Evolutionary conservation across 2,797 vertebrate species (phyloP), one percentile per base, ranked within the genome.

Genomic region (Sebastes oblongus): DNA sequence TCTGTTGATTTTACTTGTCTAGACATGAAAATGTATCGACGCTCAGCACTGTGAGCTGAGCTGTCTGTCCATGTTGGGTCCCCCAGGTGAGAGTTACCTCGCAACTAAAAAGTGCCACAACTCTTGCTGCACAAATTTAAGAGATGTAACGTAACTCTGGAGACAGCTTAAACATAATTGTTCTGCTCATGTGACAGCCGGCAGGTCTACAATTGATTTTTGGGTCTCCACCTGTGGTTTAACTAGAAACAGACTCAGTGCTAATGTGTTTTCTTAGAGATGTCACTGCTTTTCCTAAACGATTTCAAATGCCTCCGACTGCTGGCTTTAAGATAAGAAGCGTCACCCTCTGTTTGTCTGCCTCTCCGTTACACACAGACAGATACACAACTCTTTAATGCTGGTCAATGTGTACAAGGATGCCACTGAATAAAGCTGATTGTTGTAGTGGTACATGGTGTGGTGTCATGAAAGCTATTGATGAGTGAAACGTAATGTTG

Each of bases 201-300:
- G 74, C 34, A 30, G 46, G 54, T 34, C 68, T 42, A 32, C 18
- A 68, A 87, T 90, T 8, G 66, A 86, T 91, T 83, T 77, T 27
- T 52, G 18, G 34, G 58, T 61, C 29, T 80, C 29, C 58, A 72
- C n/a, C 64, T 77, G 75, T 66, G 78, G 66, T 71, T 68, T 66
- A 5, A 67, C 39, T 70, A 66, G 7, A 64, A 56, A 65, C 20
- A 66, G 27, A 70, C 36, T 46, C 30, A 14, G 18, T 16, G 54
- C 13, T 73, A 54, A 66, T 76, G 73, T 71, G 66, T 54, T 78
- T 65, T 72, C 24, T 56, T 55, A 62, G 36, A 75, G 42, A 12
- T 30, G 42, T 66, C 42, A 4, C 39, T 50, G 27, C 18, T 66
- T 66, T 29, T 20, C 14, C 25, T 54, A 27, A 68, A 64, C 11